Evolutionary conservation across 2,113 vertebrate species (phyloP), one percentile per base, ranked within the genome.

Genomic region (Neogale vison): DNA sequence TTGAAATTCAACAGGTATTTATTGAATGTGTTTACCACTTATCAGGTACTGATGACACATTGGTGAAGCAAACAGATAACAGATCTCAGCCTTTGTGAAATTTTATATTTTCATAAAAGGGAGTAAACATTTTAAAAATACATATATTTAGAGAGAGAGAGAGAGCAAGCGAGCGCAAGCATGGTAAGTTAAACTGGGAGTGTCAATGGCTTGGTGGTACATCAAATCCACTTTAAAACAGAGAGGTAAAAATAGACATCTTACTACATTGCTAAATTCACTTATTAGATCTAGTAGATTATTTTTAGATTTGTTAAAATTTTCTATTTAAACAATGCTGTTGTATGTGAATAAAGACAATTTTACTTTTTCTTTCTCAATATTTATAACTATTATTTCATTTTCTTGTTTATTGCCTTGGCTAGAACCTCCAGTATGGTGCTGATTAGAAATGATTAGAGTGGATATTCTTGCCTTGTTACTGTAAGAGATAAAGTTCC

Each of bases 1-100:
- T 52, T 95, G 67, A 92, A 93, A 88, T 82, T 92, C 39, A 86
- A 21, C 0, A 74, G 61, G 21, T 67, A 42, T 88, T 93, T 93
- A 69, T 34, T 90, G 72, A 63, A 31, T 69, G 9, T 86, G 50
- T 93, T 97, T 88, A 85, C 3, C 63, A 57, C 14, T 69, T 71
- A 80, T 6, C 11, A 93, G 14, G 12, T 50, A 94, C 61, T 90
- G 29, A 1, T 80, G 12, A 36, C 74, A n/a, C 7, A 31, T 57
- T 39, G 76, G 21, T 88, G 67, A 67, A 77, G 18, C 42, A 71
- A 96, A 76, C 2, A 72, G 65, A 42, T 42, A 67, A 79, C 82
- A 85, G 24, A 92, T 47, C 7, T 42, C 47, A 86, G 59, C 1
- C 24, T 20, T 80, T 95, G 65, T 79, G 36, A 50, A 94, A 39